phyloP scores from a whole-genome alignment of 2,113 vertebrate species.

The Haemorhous mexicanus region DNA sequence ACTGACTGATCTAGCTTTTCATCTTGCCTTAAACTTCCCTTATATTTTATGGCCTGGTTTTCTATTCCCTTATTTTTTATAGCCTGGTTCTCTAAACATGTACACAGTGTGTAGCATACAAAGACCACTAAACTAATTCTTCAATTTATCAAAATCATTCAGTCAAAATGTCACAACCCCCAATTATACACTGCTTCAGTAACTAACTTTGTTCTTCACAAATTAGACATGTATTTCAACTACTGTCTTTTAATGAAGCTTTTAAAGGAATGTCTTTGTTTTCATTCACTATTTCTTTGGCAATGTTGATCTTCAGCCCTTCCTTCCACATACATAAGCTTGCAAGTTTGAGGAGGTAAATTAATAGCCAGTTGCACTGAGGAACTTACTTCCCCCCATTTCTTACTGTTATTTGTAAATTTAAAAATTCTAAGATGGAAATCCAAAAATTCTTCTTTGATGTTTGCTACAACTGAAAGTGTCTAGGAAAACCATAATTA shows the following conservation, averaged over 20 bases:
- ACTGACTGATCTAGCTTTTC: neutral
- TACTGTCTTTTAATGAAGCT: neutral
- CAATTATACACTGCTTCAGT: neutral
- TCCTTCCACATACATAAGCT: neutral
- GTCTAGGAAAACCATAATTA: neutral
- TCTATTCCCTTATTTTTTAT: neutral
- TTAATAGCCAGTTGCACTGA: neutral
- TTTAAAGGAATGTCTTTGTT: neutral
- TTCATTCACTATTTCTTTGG: neutral
- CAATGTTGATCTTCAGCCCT: neutral
- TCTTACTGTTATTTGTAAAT: neutral
- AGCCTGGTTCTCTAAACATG: neutral
- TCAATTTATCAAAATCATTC: neutral
- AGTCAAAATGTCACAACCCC: neutral
- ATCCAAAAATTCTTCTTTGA: neutral
- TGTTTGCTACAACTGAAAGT: neutral
- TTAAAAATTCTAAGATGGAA: neutral
- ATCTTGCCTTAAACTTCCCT: neutral
- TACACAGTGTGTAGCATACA: fast-evolving
- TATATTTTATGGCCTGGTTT: neutral
- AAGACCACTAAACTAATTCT: neutral
- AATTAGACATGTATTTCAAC: neutral
- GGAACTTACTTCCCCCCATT: fast-evolving
- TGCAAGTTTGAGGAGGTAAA: neutral
- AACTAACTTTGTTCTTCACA: neutral